Conservation (phyloP, 2,888 invertebrate species). For the Sphaerophoria taeniata region DNA sequence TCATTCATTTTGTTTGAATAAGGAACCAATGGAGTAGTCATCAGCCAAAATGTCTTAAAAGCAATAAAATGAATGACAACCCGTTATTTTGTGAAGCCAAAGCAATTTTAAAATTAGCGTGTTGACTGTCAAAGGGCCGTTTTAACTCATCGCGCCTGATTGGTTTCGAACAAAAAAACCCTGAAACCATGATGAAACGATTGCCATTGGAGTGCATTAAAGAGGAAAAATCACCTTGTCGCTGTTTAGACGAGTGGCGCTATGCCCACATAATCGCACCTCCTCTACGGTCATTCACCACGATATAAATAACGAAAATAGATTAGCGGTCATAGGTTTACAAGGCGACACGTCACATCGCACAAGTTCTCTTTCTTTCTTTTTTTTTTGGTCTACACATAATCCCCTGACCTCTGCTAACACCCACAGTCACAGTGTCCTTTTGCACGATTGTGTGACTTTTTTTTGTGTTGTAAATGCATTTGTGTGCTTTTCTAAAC, state of each 20-base stretch:
- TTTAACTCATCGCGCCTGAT: conserved; percentile 5
- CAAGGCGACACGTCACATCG: conserved; percentile 64
- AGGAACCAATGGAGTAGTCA: no score
- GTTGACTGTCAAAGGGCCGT: background rate
- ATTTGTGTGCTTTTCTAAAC: conserved; percentile 29
- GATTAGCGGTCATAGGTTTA: conserved; percentile 71
- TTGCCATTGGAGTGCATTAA: conserved; percentile 14
- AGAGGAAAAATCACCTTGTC: conserved; percentile 41
- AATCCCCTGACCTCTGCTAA: background rate
- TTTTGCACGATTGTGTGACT: background rate
- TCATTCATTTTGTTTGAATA: no score
- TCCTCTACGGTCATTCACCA: conserved; percentile 29
- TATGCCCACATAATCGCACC: conserved; percentile 71
- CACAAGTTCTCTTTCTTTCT: conserved; percentile 45
- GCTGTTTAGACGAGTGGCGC: conserved; percentile 56
- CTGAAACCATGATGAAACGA: conserved; percentile 13
- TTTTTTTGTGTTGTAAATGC: conserved; percentile 16
- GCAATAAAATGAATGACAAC: no score
- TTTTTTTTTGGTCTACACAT: background rate
- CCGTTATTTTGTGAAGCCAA: background rate
- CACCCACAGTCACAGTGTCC: background rate
- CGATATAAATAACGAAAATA: conserved; percentile 69
- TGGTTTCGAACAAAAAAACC: background rate
- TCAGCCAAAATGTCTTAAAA: no score
- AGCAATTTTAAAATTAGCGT: background rate